Evolutionary conservation across 2,113 vertebrate genomes (phyloP).

Genomic region (Muntiacus muntjak): DNA sequence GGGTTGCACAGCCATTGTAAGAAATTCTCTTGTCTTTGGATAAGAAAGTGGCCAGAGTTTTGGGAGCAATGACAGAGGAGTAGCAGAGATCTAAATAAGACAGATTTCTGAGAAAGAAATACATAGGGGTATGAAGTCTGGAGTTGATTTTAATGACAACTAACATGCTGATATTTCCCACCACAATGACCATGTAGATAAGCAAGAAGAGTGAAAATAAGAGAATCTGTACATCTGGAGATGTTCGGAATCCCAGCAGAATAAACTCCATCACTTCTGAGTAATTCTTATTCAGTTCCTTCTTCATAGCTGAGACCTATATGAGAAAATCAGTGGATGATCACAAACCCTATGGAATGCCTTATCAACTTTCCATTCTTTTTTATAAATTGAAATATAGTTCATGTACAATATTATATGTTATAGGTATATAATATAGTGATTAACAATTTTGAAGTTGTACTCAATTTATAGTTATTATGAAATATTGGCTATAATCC

Average conservation of each 20-base stretch:
- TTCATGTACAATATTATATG: neutral
- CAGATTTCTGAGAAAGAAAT: conserved; percentile 76
- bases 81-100: conserved; percentile 73
- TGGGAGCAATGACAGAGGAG: conserved; percentile 74
- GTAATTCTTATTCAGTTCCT: conserved; percentile 38
- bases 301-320: conserved; percentile 5
- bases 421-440: neutral
- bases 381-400: neutral
- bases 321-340: neutral
- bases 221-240: neutral
- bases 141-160: conserved; percentile 58
- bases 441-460: neutral
- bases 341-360: neutral
- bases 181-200: conserved; percentile 60
- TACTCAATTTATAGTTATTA: neutral
- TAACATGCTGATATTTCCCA: conserved; percentile 71
- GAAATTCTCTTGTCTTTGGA: conserved; percentile 59
- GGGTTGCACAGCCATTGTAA: conserved; percentile 62
- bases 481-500: neutral
- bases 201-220: conserved; percentile 66
- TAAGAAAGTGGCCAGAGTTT: conserved; percentile 64
- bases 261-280: conserved; percentile 59
- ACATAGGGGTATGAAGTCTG: conserved; percentile 73
- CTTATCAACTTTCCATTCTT: neutral
- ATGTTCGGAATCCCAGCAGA: conserved; percentile 58